These are phyloP conservation scores for Aethes cnicana DNA, from an alignment of 2,888 invertebrate species.

Conservation along the genomic window DNA sequence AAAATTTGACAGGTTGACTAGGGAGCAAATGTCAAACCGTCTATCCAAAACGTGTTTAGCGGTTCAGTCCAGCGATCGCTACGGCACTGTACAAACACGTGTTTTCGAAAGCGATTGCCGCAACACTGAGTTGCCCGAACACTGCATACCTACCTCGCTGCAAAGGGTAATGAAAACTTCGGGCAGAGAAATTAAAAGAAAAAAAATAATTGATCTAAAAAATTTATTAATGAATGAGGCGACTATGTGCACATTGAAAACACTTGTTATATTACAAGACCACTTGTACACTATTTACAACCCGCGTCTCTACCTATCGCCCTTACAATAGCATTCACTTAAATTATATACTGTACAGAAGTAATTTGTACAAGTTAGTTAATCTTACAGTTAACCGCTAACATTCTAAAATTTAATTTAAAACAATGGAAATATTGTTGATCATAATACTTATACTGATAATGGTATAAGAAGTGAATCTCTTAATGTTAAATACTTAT, in stretches of 20 bases:
- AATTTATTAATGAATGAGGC: slow-evolving; percentile 82
- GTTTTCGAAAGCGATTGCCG: too few relatives aligned
- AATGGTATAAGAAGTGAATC: slow-evolving; percentile 77
- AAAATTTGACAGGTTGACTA: too few relatives aligned
- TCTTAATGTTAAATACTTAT: slow-evolving; percentile 68
- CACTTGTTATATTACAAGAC: slow-evolving; percentile 78
- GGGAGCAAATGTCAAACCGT: too few relatives aligned
- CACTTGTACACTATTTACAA: slow-evolving; percentile 79
- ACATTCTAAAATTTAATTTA: slow-evolving; percentile 57
- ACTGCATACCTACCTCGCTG: slow-evolving; percentile 26
- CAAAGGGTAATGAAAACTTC: slow-evolving; percentile 38
- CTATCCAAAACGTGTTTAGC: too few relatives aligned
- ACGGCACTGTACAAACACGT: background rate
- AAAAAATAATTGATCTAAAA: slow-evolving; percentile 76
- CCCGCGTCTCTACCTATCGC: slow-evolving; percentile 44
- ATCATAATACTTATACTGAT: slow-evolving; percentile 78
- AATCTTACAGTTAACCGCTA: slow-evolving; percentile 59
- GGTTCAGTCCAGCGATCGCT: too few relatives aligned
- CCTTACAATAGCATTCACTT: slow-evolving; percentile 43
- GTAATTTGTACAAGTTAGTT: slow-evolving; percentile 76
- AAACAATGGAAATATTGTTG: slow-evolving; percentile 79
- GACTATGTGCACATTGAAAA: slow-evolving; percentile 83
- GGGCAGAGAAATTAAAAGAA: slow-evolving; percentile 50
- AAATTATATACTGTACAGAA: slow-evolving; percentile 75
- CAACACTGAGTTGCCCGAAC: slow-evolving; percentile 4